Conservation (phyloP, 2,888 invertebrate species). For the Xanthia icteritia region DNA sequence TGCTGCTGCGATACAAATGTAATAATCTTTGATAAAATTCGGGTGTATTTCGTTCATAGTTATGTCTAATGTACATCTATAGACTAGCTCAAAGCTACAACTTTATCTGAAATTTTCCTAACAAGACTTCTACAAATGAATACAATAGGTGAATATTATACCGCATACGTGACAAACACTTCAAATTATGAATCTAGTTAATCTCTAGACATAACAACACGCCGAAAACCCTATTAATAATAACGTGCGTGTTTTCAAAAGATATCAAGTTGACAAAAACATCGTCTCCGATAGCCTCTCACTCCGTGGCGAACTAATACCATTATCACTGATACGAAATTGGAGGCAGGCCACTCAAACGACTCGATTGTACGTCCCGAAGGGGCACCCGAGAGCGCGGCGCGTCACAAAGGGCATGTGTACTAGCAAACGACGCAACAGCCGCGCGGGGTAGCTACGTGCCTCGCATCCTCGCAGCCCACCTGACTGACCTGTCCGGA, state of each 20-base stretch:
- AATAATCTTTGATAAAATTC: slow-evolving; percentile 69
- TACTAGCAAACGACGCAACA: slow-evolving; percentile 67
- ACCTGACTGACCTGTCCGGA: slow-evolving; percentile 69
- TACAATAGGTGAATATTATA: background rate
- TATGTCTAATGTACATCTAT: background rate
- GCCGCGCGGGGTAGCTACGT: slow-evolving; percentile 63
- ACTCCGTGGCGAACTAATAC: slow-evolving; percentile 53
- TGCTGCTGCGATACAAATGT: slow-evolving; percentile 66
- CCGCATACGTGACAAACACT: background rate
- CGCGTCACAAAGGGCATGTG: slow-evolving; percentile 71
- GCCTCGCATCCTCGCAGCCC: slow-evolving; percentile 69
- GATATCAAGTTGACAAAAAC: slow-evolving; percentile 53
- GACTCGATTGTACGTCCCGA: slow-evolving; percentile 68
- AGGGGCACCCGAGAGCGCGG: slow-evolving; percentile 56
- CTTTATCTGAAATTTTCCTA: slow-evolving; percentile 5
- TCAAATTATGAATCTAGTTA: background rate
- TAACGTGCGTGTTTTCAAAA: slow-evolving; percentile 16
- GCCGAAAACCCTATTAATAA: background rate
- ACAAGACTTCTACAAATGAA: background rate
- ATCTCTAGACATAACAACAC: slow-evolving; percentile 5
- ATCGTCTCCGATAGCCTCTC: slow-evolving; percentile 46
- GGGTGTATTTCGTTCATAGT: slow-evolving; percentile 17
- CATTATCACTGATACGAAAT: slow-evolving; percentile 62
- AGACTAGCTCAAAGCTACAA: slow-evolving; percentile 2
- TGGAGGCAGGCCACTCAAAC: slow-evolving; percentile 68